Conservation (phyloP, 2,797 vertebrate genomes). For the Acanthurus tractus region DNA sequence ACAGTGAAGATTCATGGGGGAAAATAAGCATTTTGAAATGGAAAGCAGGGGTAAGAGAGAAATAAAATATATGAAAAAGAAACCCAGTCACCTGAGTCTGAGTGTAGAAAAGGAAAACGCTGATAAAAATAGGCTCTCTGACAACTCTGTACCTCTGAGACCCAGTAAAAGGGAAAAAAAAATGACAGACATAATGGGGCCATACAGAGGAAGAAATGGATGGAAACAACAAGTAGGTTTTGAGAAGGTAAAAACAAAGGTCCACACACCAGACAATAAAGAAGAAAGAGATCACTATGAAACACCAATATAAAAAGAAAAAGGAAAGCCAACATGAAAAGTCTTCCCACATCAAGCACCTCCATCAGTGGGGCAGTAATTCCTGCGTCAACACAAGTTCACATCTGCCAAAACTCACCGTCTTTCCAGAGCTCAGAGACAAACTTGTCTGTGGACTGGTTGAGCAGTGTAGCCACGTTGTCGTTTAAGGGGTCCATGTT, state of each 20-base stretch:
- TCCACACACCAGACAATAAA: conserved; percentile 60
- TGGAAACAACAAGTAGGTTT: conserved; percentile 42
- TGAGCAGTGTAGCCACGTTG: conserved; percentile 94
- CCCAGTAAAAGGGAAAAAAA: conserved; percentile 73
- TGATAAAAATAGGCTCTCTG: conserved; percentile 98
- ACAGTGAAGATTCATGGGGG: conserved; percentile 62
- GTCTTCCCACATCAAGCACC: conserved; percentile 7
- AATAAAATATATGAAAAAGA: conserved; percentile 62
- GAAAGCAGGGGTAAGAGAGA: conserved; percentile 52
- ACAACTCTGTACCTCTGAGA: conserved; percentile 93
- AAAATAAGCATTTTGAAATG: conserved; percentile 43
- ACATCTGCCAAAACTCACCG: conserved; percentile 85
- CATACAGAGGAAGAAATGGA: conserved; percentile 59
- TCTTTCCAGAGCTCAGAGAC: conserved; percentile 97
- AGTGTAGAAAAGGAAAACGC: conserved; percentile 96
- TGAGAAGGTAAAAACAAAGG: conserved; percentile 74
- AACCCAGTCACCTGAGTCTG: conserved; percentile 93
- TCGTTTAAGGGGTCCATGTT: conserved; percentile 99
- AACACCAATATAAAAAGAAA: conserved; percentile 58
- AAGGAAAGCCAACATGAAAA: conserved; percentile 30
- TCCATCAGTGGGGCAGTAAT: neutral
- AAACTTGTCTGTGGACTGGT: conserved; percentile 97
- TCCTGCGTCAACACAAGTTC: neutral
- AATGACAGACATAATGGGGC: conserved; percentile 61
- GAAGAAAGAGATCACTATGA: conserved; percentile 67